Percentiles rank a stretch among this genome's conserved stretches.
phyloP scores from a whole-genome alignment of 2,113 vertebrate genomes.

The Corythaeola cristata region DNA sequence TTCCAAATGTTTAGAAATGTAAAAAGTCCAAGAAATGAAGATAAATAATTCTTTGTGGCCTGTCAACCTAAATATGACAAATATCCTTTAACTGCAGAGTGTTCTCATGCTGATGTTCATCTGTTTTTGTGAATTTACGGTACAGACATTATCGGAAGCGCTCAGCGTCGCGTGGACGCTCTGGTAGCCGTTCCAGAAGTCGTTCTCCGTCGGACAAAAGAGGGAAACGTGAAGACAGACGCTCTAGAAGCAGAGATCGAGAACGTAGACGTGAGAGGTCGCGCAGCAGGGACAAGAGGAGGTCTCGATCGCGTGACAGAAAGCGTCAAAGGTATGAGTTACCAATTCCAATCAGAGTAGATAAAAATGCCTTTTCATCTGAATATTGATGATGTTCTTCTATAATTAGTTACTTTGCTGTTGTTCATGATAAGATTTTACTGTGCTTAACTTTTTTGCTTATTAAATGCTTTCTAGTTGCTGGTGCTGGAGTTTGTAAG shows the following conservation, averaged over 20 bases:
- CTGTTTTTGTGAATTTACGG: not conserved
- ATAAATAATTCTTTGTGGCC: not conserved
- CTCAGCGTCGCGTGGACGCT: slow-evolving; percentile 87
- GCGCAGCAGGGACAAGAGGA: slow-evolving; percentile 89
- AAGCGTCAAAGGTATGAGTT: slow-evolving; percentile 84
- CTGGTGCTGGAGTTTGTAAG: not conserved
- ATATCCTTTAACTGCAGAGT: accelerated
- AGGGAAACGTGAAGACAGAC: slow-evolving; percentile 85
- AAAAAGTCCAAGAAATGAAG: not conserved
- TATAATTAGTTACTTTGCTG: not conserved
- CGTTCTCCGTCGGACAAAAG: slow-evolving; percentile 93
- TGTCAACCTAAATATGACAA: not conserved
- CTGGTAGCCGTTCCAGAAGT: slow-evolving; percentile 89
- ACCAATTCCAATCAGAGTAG: accelerated
- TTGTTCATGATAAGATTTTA: not conserved
- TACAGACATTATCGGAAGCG: slow-evolving; percentile 94
- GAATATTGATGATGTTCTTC: accelerated
- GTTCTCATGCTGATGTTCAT: accelerated
- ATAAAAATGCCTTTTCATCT: accelerated
- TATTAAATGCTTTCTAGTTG: not conserved
- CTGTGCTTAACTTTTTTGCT: not conserved
- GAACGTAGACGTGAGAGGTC: slow-evolving; percentile 84
- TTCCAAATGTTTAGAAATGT: not conserved
- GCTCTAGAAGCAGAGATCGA: slow-evolving; percentile 81
- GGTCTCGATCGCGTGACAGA: slow-evolving; percentile 91